Conservation (phyloP, 2,113 vertebrate genomes). For the Genyomyrus donnyi region DNA sequence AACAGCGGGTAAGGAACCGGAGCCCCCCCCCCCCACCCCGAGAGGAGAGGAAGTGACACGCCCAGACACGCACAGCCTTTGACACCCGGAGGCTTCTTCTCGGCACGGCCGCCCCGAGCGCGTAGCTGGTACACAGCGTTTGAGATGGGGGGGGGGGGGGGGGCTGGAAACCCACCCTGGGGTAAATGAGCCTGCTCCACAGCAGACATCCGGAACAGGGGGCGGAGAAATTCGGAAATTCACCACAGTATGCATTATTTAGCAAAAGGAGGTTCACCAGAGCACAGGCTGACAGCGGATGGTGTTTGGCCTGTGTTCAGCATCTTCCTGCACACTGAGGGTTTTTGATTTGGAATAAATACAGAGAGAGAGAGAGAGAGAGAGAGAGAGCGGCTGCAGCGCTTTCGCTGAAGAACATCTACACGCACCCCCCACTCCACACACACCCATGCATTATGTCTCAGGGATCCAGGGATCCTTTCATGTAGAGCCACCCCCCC, state of each 20-base stretch:
- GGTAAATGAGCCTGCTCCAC: background rate
- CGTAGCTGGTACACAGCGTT: background rate
- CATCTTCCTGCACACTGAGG: background rate
- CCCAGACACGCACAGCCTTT: background rate
- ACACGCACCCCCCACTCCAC: background rate
- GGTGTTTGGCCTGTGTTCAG: background rate
- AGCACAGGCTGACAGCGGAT: background rate
- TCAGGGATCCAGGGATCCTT: constrained; percentile 8
- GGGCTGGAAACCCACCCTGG: background rate
- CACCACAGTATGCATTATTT: background rate
- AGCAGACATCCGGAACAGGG: background rate
- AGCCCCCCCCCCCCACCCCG: background rate
- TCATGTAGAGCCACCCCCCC: background rate
- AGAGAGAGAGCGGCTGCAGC: background rate
- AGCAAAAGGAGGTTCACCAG: background rate
- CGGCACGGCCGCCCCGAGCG: background rate
- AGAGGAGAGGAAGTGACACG: background rate
- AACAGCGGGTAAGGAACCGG: background rate
- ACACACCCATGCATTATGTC: background rate
- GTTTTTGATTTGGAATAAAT: background rate
- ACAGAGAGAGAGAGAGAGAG: background rate
- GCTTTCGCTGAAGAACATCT: background rate
- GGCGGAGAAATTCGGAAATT: background rate
- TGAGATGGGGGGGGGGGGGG: background rate
- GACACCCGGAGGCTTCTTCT: background rate